phyloP scores from a whole-genome alignment of 2,888 invertebrate genomes.

The Habroteleia sp. region DNA sequence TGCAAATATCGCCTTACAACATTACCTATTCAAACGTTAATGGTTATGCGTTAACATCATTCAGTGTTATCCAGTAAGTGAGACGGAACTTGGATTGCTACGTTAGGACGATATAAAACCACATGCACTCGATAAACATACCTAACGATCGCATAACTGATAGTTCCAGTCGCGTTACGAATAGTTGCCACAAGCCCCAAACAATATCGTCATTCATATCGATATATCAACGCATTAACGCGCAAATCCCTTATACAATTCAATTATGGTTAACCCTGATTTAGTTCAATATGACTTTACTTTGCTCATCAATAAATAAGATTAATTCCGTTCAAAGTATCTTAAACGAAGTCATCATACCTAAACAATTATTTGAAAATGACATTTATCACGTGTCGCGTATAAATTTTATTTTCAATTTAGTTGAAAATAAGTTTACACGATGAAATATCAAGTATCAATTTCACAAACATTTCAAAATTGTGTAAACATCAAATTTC shows the following conservation, averaged over 20 bases:
- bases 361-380: too few relatives aligned
- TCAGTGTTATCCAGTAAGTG: conserved; percentile 44
- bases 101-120: conserved; percentile 57
- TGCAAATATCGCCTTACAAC: conserved; percentile 43
- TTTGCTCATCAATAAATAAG: too few relatives aligned
- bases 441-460: too few relatives aligned
- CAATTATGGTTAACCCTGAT: conserved; percentile 13
- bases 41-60: conserved; percentile 41
- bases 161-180: conserved; percentile 71
- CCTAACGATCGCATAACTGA: conserved; percentile 68
- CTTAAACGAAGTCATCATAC: too few relatives aligned
- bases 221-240: conserved; percentile 31
- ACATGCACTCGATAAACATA: conserved; percentile 57
- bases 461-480: too few relatives aligned
- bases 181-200: conserved; percentile 47
- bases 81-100: conserved; percentile 48
- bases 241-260: conserved; percentile 12
- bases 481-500: too few relatives aligned
- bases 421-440: too few relatives aligned
- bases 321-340: too few relatives aligned
- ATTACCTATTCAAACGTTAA: conserved; percentile 50
- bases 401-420: too few relatives aligned
- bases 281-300: background rate
- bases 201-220: conserved; percentile 47
- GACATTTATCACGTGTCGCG: too few relatives aligned